Conservation (phyloP, 2,888 invertebrate species). For the Rhamnusium bicolor region DNA sequence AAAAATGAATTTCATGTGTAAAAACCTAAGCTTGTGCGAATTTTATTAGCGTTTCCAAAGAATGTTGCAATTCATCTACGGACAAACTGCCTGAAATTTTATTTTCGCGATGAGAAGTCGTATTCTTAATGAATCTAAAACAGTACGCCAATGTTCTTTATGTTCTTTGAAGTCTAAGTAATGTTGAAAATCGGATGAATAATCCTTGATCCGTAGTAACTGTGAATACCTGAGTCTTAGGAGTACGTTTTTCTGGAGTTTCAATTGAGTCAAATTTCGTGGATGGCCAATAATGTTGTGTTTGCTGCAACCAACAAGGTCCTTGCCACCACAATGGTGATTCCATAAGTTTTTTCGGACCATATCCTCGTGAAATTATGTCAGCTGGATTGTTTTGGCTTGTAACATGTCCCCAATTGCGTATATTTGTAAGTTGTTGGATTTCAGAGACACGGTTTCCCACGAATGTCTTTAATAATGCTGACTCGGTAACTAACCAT, state of each 20-base stretch:
- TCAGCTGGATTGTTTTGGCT: slow-evolving; percentile 51
- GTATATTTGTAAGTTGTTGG: slow-evolving; percentile 36
- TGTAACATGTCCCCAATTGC: slow-evolving; percentile 45
- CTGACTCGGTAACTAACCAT: slow-evolving; percentile 52
- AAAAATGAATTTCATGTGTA: too few relatives aligned
- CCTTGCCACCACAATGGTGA: slow-evolving; percentile 43
- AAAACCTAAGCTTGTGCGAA: too few relatives aligned
- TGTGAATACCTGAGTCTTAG: not conserved
- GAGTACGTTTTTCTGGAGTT: not conserved
- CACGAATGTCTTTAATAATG: slow-evolving; percentile 53
- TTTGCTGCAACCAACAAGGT: not conserved
- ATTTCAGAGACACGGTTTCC: slow-evolving; percentile 52
- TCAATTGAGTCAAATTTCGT: not conserved
- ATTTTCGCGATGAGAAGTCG: too few relatives aligned
- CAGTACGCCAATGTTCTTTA: not conserved
- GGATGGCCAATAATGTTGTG: not conserved
- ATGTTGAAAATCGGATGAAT: not conserved
- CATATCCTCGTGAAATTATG: slow-evolving; percentile 57
- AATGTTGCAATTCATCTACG: too few relatives aligned
- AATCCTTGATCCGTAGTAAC: not conserved
- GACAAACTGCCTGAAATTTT: too few relatives aligned
- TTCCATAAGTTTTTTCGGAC: slow-evolving; percentile 9
- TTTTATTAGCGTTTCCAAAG: too few relatives aligned
- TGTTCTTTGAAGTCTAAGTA: not conserved
- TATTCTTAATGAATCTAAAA: too few relatives aligned